Evolutionary conservation across 92 coral and sea anemone genomes (phyloP).

Genomic region (Palythoa grandis): DNA sequence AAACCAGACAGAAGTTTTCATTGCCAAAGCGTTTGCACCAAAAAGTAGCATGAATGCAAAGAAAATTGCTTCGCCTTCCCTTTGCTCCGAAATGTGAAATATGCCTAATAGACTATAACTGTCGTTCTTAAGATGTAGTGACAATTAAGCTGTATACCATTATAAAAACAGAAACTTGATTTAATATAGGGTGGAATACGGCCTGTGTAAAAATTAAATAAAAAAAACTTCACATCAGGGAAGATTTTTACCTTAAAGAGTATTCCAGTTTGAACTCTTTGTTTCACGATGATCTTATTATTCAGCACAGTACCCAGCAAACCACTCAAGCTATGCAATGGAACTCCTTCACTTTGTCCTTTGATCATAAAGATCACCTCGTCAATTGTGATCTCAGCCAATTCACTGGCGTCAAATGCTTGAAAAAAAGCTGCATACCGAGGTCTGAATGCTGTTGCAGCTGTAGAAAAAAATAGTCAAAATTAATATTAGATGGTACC

Average conservation of each 20-base stretch:
- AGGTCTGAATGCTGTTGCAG: conserved; percentile 75
- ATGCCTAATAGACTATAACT: too few species aligned
- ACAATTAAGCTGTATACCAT: too few species aligned
- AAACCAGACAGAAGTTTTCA: too few species aligned
- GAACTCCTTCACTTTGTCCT: conserved; percentile 91
- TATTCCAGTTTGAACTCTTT: conserved; percentile 60
- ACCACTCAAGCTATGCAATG: conserved; percentile 93
- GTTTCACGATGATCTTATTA: conserved; percentile 86
- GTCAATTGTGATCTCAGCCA: conserved; percentile 89
- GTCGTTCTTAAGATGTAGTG: too few species aligned
- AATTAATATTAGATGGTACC: background rate
- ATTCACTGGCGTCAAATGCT: conserved; percentile 80
- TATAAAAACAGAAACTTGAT: too few species aligned
- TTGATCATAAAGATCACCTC: conserved; percentile 90
- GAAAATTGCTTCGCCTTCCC: too few species aligned
- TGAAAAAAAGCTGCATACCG: conserved; percentile 88
- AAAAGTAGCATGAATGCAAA: too few species aligned
- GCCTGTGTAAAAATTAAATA: too few species aligned
- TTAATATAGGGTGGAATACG: too few species aligned
- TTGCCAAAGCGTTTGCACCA: too few species aligned
- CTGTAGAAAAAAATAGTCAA: background rate
- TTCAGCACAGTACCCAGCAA: conserved; percentile 91
- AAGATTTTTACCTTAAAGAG: background rate
- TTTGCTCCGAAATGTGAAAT: too few species aligned
- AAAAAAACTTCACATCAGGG: background rate